phyloP scores from a whole-genome alignment of 2,113 vertebrate genomes.

The Copsychus sechellarum region DNA sequence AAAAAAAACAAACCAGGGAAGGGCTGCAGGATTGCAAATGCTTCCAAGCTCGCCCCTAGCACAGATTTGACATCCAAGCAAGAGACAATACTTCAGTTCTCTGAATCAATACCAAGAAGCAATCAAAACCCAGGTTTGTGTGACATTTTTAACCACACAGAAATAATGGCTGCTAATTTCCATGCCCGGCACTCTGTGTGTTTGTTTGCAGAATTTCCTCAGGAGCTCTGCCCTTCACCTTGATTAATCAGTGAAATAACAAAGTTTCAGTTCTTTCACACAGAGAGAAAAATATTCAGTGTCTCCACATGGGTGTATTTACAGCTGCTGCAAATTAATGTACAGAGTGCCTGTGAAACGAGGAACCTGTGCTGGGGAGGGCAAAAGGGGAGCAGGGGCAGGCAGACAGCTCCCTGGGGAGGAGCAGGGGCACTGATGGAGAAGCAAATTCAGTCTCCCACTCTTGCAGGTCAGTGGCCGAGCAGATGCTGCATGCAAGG shows the following conservation, averaged over 20 bases:
- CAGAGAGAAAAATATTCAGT: neutral
- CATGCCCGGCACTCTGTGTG: neutral
- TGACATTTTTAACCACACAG: neutral
- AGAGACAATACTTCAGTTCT: neutral
- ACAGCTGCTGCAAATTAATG: neutral
- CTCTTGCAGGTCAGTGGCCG: neutral
- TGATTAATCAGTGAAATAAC: neutral
- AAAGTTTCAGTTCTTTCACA: neutral
- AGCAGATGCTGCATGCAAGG: neutral
- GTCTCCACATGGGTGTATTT: neutral
- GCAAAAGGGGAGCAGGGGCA: neutral
- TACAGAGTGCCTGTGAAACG: neutral
- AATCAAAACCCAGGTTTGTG: neutral
- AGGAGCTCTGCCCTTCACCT: neutral
- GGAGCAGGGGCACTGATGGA: fast-evolving
- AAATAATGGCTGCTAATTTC: neutral
- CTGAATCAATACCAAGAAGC: neutral
- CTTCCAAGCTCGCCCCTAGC: neutral
- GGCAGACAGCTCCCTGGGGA: neutral
- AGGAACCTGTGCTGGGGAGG: neutral
- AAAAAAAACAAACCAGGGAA: neutral
- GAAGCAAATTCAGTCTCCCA: neutral
- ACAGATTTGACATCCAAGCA: neutral
- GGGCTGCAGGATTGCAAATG: neutral
- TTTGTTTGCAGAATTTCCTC: neutral